Percentiles rank a stretch among this genome's conserved stretches.
Conservation (phyloP, 2,797 vertebrate species). For the Neosilurus mollespiculum region DNA sequence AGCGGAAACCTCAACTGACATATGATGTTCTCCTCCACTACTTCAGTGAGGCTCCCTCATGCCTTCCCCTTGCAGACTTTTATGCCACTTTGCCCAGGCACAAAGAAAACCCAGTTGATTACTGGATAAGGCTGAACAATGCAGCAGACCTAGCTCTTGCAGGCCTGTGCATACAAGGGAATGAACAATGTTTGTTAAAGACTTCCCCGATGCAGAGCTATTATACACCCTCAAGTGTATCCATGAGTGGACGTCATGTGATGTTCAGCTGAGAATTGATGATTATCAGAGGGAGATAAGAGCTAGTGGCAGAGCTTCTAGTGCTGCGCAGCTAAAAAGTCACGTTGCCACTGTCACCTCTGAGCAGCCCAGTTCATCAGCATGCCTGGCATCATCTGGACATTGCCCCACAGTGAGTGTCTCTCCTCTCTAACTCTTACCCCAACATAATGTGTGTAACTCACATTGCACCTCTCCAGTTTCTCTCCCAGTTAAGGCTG, state of each 20-base stretch:
- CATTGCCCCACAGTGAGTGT: no score
- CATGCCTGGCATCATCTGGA: no score
- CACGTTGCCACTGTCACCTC: not conserved
- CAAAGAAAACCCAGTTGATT: not conserved
- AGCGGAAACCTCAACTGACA: not conserved
- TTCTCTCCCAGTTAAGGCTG: no score
- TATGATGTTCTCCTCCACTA: not conserved
- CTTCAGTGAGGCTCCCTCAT: not conserved
- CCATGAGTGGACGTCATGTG: conserved; percentile 27
- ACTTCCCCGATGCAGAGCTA: no score
- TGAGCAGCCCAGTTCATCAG: no score
- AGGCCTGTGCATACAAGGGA: no score
- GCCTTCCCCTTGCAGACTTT: not conserved
- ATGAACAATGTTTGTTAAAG: no score
- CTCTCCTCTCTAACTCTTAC: no score
- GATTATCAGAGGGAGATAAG: conserved; percentile 17
- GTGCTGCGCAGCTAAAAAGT: not conserved
- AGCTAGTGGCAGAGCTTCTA: not conserved
- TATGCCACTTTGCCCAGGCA: not conserved
- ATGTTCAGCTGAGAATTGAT: conserved; percentile 5
- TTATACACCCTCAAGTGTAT: no score
- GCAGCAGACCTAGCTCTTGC: no score
- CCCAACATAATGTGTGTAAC: no score
- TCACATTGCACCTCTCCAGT: no score
- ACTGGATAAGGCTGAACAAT: conserved; percentile 1